Evolutionary conservation across 2,797 vertebrate species (phyloP).

Genomic region (Sebastes diaconus): DNA sequence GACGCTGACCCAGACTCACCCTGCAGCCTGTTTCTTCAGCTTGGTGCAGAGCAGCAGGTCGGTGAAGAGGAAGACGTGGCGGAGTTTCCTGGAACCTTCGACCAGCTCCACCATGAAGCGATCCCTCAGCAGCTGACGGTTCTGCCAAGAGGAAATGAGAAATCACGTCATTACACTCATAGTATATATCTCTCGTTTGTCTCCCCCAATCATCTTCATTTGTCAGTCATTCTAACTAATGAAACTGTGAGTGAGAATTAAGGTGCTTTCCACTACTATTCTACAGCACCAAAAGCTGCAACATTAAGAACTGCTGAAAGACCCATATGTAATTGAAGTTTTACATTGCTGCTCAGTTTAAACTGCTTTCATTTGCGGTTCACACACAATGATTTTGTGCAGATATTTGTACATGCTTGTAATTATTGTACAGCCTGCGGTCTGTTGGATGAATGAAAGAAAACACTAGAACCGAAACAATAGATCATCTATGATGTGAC

Average conservation of each 20-base stretch:
- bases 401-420: neutral
- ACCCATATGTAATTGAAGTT: neutral
- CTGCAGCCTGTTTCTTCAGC: constrained; percentile 94
- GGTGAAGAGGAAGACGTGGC: constrained; percentile 94
- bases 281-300: neutral
- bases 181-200: neutral
- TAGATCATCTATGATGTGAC: constrained; percentile 6
- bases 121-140: constrained; percentile 94
- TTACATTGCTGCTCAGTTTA: neutral
- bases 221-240: neutral
- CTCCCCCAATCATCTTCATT: neutral
- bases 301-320: neutral
- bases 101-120: constrained; percentile 97
- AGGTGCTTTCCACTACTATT: neutral
- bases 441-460: neutral
- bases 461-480: constrained; percentile 6
- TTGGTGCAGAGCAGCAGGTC: constrained; percentile 95
- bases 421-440: neutral
- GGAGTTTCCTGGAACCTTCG: constrained; percentile 93
- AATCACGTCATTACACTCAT: neutral
- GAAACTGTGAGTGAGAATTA: neutral
- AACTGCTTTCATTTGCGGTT: neutral
- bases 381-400: neutral
- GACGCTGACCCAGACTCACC: constrained; percentile 81
- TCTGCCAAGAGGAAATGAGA: constrained; percentile 71